These are phyloP conservation scores for Lycocerus yunnanus DNA, from an alignment of 2,888 invertebrate species.

Conservation along the genomic window DNA sequence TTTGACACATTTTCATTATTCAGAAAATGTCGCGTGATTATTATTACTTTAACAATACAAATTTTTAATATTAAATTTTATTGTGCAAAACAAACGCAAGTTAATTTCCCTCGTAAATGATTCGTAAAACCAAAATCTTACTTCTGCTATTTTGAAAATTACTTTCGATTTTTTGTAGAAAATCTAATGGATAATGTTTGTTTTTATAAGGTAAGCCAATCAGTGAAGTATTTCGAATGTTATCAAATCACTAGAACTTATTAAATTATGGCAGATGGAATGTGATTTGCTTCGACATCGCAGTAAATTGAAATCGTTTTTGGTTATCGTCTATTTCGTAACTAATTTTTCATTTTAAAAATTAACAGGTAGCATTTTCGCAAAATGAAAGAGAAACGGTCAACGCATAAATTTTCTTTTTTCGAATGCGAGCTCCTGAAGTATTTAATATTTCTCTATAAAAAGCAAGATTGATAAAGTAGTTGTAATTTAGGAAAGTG, in stretches of 20 bases:
- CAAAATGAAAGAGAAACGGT: not conserved
- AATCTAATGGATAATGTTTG: conserved; percentile 15
- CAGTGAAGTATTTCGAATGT: conserved; percentile 20
- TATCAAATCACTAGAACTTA: conserved; percentile 23
- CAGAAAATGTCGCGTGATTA: not conserved
- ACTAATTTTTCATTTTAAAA: conserved; percentile 24
- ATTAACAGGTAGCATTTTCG: conserved; percentile 19
- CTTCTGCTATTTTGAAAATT: not conserved
- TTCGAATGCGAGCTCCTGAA: not conserved
- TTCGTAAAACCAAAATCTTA: not conserved
- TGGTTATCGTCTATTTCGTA: conserved; percentile 22
- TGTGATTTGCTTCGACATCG: conserved; percentile 25
- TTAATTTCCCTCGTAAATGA: not conserved
- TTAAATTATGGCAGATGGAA: conserved; percentile 26
- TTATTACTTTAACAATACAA: not conserved
- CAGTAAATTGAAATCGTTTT: conserved; percentile 24
- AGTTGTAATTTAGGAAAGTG: conserved; percentile 3
- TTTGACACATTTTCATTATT: not conserved
- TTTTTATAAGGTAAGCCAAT: conserved; percentile 18
- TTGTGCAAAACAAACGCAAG: not conserved
- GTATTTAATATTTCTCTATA: not conserved
- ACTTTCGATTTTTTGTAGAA: conserved; percentile 8
- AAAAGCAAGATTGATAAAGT: not conserved
- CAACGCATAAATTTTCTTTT: not conserved
- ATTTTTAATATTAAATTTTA: not conserved